Conservation (phyloP, 2,113 vertebrate genomes). For the Rhabdomys dilectus region DNA sequence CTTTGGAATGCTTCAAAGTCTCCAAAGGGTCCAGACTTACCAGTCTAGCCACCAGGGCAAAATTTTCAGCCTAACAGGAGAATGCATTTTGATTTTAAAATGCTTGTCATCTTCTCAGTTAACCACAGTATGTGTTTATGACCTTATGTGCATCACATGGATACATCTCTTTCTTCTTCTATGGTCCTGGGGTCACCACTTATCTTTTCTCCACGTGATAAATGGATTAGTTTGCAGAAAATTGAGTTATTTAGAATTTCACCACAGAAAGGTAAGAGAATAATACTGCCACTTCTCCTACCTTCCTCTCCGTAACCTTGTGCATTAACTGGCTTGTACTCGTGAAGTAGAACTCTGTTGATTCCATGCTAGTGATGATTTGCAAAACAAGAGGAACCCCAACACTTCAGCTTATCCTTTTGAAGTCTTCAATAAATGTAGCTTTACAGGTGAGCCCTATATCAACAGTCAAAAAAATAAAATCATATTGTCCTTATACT, state of each 20-base stretch:
- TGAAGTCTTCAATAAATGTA: not conserved
- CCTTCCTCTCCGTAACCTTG: not conserved
- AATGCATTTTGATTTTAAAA: constrained; percentile 56
- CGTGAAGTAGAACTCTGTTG: not conserved
- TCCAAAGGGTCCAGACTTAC: constrained; percentile 76
- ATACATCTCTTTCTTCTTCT: not conserved
- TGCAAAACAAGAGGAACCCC: not conserved
- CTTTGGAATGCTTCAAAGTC: constrained; percentile 78
- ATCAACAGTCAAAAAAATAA: not conserved
- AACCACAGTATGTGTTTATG: not conserved
- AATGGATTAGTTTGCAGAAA: not conserved
- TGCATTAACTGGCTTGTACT: not conserved
- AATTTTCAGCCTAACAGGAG: constrained; percentile 62
- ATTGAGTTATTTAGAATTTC: not conserved
- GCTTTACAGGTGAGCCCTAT: not conserved
- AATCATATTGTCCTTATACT: not conserved
- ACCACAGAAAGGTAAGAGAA: not conserved
- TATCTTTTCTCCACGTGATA: not conserved
- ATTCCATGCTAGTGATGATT: not conserved
- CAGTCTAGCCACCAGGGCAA: constrained; percentile 64
- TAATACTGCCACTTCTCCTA: not conserved
- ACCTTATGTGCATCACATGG: not conserved
- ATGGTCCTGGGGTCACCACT: not conserved
- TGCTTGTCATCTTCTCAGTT: constrained; percentile 40
- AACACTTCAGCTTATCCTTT: not conserved